phyloP scores from a whole-genome alignment of 2,113 vertebrate species.

The Larimichthys polyactis region DNA sequence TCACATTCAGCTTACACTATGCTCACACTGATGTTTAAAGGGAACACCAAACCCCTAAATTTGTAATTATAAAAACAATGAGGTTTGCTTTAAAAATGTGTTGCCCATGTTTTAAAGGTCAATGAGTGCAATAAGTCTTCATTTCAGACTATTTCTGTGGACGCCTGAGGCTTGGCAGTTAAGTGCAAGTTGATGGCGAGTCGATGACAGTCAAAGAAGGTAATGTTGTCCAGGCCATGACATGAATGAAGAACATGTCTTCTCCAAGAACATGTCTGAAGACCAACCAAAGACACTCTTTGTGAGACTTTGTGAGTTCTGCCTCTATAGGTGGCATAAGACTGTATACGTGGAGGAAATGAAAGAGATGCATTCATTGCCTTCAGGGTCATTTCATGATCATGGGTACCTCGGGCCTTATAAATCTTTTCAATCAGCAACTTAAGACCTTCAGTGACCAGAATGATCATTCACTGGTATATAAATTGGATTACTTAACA shows the following conservation, averaged over 20 bases:
- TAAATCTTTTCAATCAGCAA: slow-evolving; percentile 57
- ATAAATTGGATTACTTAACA: slow-evolving; percentile 37
- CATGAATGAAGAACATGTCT: slow-evolving; percentile 53
- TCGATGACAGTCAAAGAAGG: slow-evolving; percentile 50
- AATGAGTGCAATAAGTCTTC: slow-evolving; percentile 30
- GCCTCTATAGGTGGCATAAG: slow-evolving; percentile 45
- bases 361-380: slow-evolving; percentile 76
- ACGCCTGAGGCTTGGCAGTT: slow-evolving; percentile 27
- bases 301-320: slow-evolving; percentile 59
- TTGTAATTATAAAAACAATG: neutral
- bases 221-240: slow-evolving; percentile 49
- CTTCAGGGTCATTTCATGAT: slow-evolving; percentile 59
- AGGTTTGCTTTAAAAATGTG: neutral
- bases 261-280: slow-evolving; percentile 56
- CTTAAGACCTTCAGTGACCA: slow-evolving; percentile 43
- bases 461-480: slow-evolving; percentile 28
- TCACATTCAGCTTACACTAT: slow-evolving; percentile 25
- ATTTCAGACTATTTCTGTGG: slow-evolving; percentile 33
- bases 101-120: slow-evolving; percentile 39
- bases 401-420: slow-evolving; percentile 52
- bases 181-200: slow-evolving; percentile 38
- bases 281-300: slow-evolving; percentile 57
- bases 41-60: neutral
- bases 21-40: slow-evolving; percentile 14
- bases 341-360: slow-evolving; percentile 49